Conservation (phyloP, 2,797 vertebrate genomes). For the Poecilia wingei region DNA sequence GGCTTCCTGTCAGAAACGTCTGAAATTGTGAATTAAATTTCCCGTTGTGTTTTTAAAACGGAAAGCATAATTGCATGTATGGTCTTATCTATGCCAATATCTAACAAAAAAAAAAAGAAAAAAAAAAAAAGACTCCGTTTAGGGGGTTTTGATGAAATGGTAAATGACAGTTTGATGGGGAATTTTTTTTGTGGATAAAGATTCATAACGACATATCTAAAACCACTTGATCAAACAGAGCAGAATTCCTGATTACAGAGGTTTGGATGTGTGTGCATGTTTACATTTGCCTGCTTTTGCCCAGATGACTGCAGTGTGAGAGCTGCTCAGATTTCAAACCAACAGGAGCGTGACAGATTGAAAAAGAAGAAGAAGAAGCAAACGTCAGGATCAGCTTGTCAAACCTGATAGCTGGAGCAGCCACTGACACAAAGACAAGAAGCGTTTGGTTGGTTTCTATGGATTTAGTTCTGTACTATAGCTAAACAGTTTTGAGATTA, state of each 20-base stretch:
- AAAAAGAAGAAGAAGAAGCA: neutral
- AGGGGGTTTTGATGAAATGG: neutral
- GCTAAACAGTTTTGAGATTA: neutral
- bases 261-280: constrained; percentile 12
- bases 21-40: constrained; percentile 11
- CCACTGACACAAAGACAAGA: neutral
- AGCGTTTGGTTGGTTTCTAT: neutral
- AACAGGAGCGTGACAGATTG: neutral
- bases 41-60: constrained; percentile 7
- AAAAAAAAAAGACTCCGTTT: constrained; percentile 20
- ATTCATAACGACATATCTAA: constrained; percentile 24
- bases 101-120: constrained; percentile 18
- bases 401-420: neutral
- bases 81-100: constrained; percentile 26
- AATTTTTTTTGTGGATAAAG: neutral
- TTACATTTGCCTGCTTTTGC: constrained; percentile 21
- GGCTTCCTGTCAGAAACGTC: constrained; percentile 24
- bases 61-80: constrained; percentile 24
- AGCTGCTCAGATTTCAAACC: neutral
- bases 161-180: constrained; percentile 25
- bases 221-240: constrained; percentile 34
- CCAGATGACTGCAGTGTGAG: neutral
- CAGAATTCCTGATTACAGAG: constrained; percentile 51
- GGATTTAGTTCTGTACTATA: neutral
- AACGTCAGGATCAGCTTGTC: neutral